Evolutionary conservation across 2,888 invertebrate species (phyloP).

Genomic region (Meteorus cinctellus): DNA sequence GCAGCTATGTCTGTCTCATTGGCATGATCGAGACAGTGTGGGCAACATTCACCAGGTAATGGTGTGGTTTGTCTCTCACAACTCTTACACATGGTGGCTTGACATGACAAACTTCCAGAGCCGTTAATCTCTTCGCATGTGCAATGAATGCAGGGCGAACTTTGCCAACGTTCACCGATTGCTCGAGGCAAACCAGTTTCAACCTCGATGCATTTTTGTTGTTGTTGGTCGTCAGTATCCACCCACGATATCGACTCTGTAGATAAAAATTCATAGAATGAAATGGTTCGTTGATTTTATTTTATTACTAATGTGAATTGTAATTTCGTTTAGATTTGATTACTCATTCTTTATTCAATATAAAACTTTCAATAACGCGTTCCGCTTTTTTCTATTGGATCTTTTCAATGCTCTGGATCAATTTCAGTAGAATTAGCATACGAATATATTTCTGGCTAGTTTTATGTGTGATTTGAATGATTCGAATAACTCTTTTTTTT

Average conservation of each 20-base stretch:
- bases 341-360: no score
- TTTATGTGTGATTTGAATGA: no score
- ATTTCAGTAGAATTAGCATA: no score
- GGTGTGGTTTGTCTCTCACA: constrained; percentile 62
- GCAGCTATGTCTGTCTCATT: constrained; percentile 46
- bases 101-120: constrained; percentile 59
- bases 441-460: no score
- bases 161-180: constrained; percentile 57
- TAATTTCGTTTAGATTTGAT: not conserved
- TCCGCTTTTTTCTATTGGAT: no score
- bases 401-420: no score
- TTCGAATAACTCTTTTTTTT: no score
- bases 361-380: no score
- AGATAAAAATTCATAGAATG: constrained; percentile 33
- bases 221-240: constrained; percentile 51
- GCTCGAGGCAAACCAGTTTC: constrained; percentile 52
- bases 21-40: constrained; percentile 58
- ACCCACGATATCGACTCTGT: constrained; percentile 59
- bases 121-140: constrained; percentile 57
- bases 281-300: not conserved
- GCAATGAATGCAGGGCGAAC: constrained; percentile 63
- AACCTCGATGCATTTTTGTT: constrained; percentile 57
- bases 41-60: constrained; percentile 65
- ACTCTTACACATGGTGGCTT: constrained; percentile 65
- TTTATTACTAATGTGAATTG: not conserved